Percentiles rank a stretch among this genome's conserved stretches.
phyloP scores from a whole-genome alignment of 2,888 invertebrate genomes.

The Melinaea marsaeus region DNA sequence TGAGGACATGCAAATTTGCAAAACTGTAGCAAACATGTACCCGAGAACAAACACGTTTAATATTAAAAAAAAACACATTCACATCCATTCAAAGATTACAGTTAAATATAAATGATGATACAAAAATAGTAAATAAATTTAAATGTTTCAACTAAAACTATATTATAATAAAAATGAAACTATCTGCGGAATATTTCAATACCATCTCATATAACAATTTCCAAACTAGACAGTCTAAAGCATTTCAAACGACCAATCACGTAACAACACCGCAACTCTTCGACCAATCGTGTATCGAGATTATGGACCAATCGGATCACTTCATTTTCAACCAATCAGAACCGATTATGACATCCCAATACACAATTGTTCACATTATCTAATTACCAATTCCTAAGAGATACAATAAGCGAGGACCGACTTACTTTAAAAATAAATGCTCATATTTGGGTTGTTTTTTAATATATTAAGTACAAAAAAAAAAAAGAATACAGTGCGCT shows the following conservation, averaged over 20 bases:
- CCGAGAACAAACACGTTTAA: background rate
- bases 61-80: background rate
- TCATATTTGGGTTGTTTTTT: background rate
- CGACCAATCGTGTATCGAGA: slow-evolving; percentile 15
- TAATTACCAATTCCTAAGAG: slow-evolving; percentile 16
- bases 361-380: slow-evolving; percentile 14
- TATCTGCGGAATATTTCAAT: slow-evolving; percentile 20
- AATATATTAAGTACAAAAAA: background rate
- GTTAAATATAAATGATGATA: slow-evolving; percentile 16
- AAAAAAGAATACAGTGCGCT: slow-evolving; percentile 3
- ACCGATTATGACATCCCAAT: slow-evolving; percentile 4
- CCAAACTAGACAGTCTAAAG: slow-evolving; percentile 19
- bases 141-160: slow-evolving; percentile 12
- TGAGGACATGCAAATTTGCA: background rate
- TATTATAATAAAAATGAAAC: slow-evolving; percentile 12
- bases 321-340: background rate
- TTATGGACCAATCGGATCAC: slow-evolving; percentile 6
- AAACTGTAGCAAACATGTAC: slow-evolving; percentile 4
- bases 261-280: slow-evolving; percentile 13
- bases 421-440: slow-evolving; percentile 10
- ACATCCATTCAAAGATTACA: background rate
- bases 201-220: slow-evolving; percentile 11
- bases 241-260: slow-evolving; percentile 20
- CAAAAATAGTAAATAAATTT: slow-evolving; percentile 25
- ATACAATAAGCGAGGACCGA: slow-evolving; percentile 31